Evolutionary conservation across 2,113 vertebrate genomes (phyloP).

Genomic region (Odocoileus virginianus): DNA sequence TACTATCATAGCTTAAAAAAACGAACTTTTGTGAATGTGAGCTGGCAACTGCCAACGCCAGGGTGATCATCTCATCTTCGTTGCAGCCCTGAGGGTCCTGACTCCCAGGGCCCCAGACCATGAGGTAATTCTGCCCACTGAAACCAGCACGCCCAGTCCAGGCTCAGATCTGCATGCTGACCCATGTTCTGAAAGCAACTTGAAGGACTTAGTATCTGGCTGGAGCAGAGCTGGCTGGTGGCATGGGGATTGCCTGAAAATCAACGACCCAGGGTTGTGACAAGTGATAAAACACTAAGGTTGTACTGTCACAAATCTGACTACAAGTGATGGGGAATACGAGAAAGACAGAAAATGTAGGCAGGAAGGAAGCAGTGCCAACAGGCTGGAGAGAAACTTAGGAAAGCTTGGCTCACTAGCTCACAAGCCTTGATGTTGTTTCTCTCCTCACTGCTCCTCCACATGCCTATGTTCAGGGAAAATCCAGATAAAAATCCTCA

Average conservation of each 20-base stretch:
- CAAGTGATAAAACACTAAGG: neutral
- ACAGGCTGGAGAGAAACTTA: neutral
- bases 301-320: neutral
- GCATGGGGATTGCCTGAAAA: neutral
- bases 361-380: neutral
- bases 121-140: neutral
- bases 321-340: neutral
- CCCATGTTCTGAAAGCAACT: neutral
- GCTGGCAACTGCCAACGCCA: neutral
- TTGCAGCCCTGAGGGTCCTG: neutral
- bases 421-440: neutral
- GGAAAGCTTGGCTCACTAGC: neutral
- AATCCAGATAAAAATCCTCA: neutral
- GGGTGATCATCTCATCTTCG: neutral
- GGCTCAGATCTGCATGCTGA: neutral
- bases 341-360: neutral
- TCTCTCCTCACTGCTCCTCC: neutral
- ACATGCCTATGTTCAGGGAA: neutral
- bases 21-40: neutral
- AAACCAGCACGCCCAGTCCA: neutral
- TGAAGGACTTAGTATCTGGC: neutral
- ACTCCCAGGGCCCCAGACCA: neutral
- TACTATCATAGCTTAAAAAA: neutral
- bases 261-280: neutral
- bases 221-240: neutral